Percentiles rank a stretch among this genome's conserved stretches.
These are phyloP conservation scores for Passer montanus DNA, from an alignment of 2,113 vertebrate genomes.

Conservation along the genomic window DNA sequence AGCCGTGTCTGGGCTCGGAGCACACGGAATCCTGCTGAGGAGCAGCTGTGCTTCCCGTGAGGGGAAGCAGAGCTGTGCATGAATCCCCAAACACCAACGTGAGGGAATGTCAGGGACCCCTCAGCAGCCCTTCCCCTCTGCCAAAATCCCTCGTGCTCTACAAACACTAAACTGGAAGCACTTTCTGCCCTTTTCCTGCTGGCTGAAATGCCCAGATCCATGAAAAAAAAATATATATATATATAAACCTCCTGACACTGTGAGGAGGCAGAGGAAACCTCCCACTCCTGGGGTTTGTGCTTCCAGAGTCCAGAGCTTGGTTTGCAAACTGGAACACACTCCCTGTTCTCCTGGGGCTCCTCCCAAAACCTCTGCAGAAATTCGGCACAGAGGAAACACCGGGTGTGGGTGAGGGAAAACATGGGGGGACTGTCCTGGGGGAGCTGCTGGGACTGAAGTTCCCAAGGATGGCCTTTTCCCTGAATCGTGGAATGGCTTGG, in stretches of 20 bases:
- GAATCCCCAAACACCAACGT: fast-evolving
- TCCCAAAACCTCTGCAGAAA: background rate
- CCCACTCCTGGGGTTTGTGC: fast-evolving
- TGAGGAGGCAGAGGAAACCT: background rate
- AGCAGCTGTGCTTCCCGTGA: background rate
- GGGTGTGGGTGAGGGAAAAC: background rate
- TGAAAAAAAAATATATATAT: fast-evolving
- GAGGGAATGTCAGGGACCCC: too few species aligned
- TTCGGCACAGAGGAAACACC: fast-evolving
- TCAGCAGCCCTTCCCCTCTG: background rate
- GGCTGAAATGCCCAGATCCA: background rate
- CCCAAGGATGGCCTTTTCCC: background rate
- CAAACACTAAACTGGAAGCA: fast-evolving
- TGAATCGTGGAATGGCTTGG: background rate
- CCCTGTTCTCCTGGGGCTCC: background rate
- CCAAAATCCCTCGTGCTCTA: background rate
- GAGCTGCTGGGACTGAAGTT: background rate
- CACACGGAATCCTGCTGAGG: background rate
- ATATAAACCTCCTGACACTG: fast-evolving
- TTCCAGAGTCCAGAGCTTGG: background rate
- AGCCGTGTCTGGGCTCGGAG: fast-evolving
- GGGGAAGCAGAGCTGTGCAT: background rate
- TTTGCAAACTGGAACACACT: background rate
- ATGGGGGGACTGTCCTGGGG: fast-evolving
- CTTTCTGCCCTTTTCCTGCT: background rate